Conservation (phyloP, 1,140 invertebrate species). For the Neodiprion lecontei region DNA sequence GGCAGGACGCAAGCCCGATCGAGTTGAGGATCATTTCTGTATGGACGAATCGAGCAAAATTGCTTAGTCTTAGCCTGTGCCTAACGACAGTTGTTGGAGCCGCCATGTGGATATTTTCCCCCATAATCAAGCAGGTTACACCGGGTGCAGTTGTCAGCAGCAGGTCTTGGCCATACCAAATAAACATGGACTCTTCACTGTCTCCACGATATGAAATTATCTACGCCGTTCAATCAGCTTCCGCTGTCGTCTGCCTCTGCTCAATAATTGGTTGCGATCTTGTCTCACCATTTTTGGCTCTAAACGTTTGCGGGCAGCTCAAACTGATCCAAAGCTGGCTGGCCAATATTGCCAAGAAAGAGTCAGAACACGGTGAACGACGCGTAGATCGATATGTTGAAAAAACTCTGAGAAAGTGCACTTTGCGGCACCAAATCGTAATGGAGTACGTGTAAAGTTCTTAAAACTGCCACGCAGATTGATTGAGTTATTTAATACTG, state of each 20-base stretch:
- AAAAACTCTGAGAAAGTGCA: neutral
- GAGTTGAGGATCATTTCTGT: neutral
- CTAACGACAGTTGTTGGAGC: neutral
- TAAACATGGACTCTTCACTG: neutral
- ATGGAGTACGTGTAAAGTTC: neutral
- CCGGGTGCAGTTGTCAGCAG: neutral
- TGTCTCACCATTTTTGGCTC: neutral
- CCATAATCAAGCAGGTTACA: neutral
- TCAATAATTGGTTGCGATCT: neutral
- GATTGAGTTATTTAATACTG: neutral
- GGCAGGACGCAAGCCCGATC: neutral
- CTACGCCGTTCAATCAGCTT: neutral
- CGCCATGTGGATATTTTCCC: neutral
- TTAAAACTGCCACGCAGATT: no score
- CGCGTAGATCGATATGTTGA: neutral
- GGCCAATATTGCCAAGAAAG: neutral
- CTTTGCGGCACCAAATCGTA: neutral
- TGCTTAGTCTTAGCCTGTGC: neutral
- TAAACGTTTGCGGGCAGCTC: neutral
- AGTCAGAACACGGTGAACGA: neutral
- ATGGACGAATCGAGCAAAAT: neutral
- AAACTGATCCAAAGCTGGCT: neutral
- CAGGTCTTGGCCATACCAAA: neutral
- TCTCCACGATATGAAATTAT: neutral
- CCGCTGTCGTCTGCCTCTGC: neutral